Evolutionary conservation across 1,140 invertebrate species (phyloP), one percentile per base, ranked within the genome.

Genomic region (Drosophila kohkoa): DNA sequence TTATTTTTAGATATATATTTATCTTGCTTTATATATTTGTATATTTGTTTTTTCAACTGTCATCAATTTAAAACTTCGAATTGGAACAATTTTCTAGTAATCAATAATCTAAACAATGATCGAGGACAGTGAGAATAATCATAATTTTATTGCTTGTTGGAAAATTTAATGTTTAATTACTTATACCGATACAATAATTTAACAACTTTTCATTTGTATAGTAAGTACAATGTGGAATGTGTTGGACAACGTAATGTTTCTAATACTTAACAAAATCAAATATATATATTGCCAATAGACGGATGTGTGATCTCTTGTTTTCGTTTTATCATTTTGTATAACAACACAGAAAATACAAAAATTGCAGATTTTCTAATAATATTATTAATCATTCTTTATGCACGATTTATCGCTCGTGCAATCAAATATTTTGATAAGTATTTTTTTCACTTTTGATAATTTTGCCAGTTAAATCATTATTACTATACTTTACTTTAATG

Each of bases 221-320:
- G 59, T 88, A 87, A 87, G 83, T 87, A 87, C 83, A 87, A 57
- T 70, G 74, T 83, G 83, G 83, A 87, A 87, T 87, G 83, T 60
- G 65, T 60, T 54, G 43, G 75, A 86, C 65, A 82, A 86, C 57
- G 30, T 52, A 67, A 62, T 62, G 46, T 72, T 54, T 63, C 78
- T 87, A 87, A 87, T 87, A 87, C 83, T 82, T 83, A 87, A 87
- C 77, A 78, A 49, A 75, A 69, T 63, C n/a, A 49, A 15, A 70
- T 20, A 51, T 65, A 46, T 63, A 76, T 86, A 87, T 88, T 80
- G 82, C 82, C 76, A 88, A 69, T 82, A 87, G 77, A 87, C 80
- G 83, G 83, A 87, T 88, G 54, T 13, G 66, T 69, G 59, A 58
- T 15, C 59, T 64, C 64, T 57, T 65, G 25, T 73, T 69, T 59